A percentile compares a stretch with the other conserved stretches of the same genome.
Conservation (phyloP, 2,113 vertebrate genomes). For the Erythrolamprus reginae region DNA sequence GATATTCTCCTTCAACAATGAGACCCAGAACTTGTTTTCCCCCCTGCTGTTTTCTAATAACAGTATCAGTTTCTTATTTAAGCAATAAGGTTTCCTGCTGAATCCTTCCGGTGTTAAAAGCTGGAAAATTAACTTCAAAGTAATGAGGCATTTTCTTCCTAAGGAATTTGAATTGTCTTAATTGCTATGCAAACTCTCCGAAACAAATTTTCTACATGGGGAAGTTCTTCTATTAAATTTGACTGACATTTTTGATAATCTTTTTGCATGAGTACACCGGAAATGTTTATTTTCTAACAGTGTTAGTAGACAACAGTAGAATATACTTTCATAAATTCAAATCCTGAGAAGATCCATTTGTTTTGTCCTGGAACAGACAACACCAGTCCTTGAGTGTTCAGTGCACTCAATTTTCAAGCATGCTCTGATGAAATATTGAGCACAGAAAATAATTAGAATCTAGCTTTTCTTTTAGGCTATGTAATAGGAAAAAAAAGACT, state of each 20-base stretch:
- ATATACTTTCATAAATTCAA: conserved; percentile 13
- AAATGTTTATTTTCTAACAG: conserved; percentile 1
- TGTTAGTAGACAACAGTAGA: neutral
- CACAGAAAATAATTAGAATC: neutral
- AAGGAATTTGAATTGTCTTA: conserved; percentile 17
- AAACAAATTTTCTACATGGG: conserved; percentile 25
- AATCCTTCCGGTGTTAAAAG: conserved; percentile 9
- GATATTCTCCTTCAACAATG: neutral
- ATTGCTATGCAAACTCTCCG: conserved; percentile 5
- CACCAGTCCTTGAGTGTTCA: neutral
- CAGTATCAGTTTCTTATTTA: neutral
- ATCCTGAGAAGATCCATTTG: neutral
- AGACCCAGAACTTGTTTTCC: conserved; percentile 15
- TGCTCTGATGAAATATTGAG: neutral
- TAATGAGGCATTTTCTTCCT: neutral
- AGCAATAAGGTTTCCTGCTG: conserved; percentile 9
- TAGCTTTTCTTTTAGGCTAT: neutral
- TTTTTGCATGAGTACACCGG: conserved; percentile 20
- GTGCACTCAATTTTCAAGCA: neutral
- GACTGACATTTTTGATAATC: neutral
- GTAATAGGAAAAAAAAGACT: neutral
- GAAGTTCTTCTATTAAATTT: conserved; percentile 28
- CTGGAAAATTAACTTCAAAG: conserved; percentile 25
- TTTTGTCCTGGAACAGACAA: neutral
- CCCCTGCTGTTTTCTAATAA: neutral